phyloP scores from a whole-genome alignment of 1,140 invertebrate species.

The Heliothis virescens region DNA sequence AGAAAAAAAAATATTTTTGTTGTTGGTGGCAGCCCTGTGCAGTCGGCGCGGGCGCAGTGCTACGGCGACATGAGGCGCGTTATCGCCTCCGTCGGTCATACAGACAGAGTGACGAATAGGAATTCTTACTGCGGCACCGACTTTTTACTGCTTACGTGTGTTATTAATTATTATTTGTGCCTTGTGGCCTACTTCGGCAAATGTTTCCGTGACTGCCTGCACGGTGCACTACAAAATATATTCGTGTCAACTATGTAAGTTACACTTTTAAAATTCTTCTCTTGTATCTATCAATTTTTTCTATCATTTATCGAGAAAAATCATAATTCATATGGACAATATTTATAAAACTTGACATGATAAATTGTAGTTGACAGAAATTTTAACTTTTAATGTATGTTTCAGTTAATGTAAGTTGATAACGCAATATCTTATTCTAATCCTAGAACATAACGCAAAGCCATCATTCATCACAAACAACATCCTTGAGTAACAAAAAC shows the following conservation, averaged over 20 bases:
- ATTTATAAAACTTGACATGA: constrained; percentile 18
- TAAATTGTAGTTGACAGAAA: constrained; percentile 30
- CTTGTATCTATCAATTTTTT: neutral
- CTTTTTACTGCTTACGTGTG: constrained; percentile 66
- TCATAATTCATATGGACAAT: constrained; percentile 16
- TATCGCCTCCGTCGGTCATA: constrained; percentile 73
- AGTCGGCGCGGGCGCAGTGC: constrained; percentile 63
- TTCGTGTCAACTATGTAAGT: constrained; percentile 37
- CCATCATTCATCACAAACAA: neutral
- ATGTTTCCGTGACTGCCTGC: constrained; percentile 43
- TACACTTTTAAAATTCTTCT: constrained; percentile 18
- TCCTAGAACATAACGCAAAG: constrained; percentile 17
- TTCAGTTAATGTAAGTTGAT: constrained; percentile 11
- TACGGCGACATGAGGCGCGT: constrained; percentile 72
- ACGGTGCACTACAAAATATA: constrained; percentile 37
- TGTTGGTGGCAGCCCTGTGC: constrained; percentile 68
- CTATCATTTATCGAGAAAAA: constrained; percentile 11
- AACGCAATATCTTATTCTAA: constrained; percentile 15
- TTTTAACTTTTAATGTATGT: constrained; percentile 18
- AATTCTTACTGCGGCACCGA: constrained; percentile 65
- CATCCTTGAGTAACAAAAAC: constrained; percentile 55
- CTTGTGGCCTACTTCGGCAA: constrained; percentile 58
- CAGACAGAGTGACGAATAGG: constrained; percentile 76
- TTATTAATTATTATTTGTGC: constrained; percentile 66
- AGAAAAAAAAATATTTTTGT: neutral